Evolutionary conservation across 2,888 invertebrate genomes (phyloP).

Genomic region (Oligia latruncula): DNA sequence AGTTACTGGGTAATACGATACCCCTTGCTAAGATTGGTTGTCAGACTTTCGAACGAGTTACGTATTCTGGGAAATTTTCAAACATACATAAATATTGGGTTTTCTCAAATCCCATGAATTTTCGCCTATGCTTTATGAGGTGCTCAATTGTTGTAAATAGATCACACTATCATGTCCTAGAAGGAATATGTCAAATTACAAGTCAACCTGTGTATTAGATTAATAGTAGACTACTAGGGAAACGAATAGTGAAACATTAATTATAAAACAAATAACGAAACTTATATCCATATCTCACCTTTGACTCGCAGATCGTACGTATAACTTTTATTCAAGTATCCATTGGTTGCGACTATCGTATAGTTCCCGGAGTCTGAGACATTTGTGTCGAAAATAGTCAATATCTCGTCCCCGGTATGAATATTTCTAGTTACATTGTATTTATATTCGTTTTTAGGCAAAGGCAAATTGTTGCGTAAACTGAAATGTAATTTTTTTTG

Average conservation of each 20-base stretch:
- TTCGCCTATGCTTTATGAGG: neutral
- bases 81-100: no score
- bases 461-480: constrained; percentile 65
- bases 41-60: neutral
- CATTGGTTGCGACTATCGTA: constrained; percentile 76
- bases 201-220: neutral
- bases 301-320: constrained; percentile 71
- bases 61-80: no score
- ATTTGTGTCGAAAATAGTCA: constrained; percentile 68
- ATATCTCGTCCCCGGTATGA: constrained; percentile 48
- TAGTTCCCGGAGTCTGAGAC: constrained; percentile 80
- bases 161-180: neutral
- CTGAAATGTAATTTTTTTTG: constrained; percentile 1
- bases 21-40: no score
- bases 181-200: neutral
- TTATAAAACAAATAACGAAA: neutral
- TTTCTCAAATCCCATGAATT: neutral
- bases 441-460: constrained; percentile 63
- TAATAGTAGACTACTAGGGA: neutral
- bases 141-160: neutral
- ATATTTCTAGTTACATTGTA: constrained; percentile 49
- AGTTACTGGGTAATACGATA: no score
- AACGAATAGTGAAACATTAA: neutral
- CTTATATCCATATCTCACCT: constrained; percentile 69
- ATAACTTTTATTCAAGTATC: constrained; percentile 60